Conservation (phyloP, 2,797 vertebrate species). For the Apogon talboti region DNA sequence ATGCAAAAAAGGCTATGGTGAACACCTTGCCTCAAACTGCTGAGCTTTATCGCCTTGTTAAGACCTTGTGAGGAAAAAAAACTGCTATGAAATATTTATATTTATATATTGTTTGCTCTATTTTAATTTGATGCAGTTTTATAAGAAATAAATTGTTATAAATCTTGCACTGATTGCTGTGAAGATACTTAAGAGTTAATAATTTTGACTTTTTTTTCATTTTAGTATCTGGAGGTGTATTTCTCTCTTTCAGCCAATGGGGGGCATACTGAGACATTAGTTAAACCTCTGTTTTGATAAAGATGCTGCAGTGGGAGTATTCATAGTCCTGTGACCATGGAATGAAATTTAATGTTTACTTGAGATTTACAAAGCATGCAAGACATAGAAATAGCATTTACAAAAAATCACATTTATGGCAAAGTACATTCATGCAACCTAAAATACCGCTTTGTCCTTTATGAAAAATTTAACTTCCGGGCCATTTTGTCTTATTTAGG, state of each 20-base stretch:
- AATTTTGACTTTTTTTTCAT: no score
- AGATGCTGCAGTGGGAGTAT: slow-evolving; percentile 28
- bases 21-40: slow-evolving; percentile 22
- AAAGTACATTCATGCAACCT: slow-evolving; percentile 22
- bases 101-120: slow-evolving; percentile 74
- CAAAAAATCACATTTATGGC: slow-evolving; percentile 36
- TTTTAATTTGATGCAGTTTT: slow-evolving; percentile 77
- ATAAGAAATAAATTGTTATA: slow-evolving; percentile 78
- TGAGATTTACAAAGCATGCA: slow-evolving; percentile 29
- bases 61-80: slow-evolving; percentile 26
- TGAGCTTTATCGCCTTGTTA: slow-evolving; percentile 57
- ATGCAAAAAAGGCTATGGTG: slow-evolving; percentile 56
- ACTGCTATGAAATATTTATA: slow-evolving; percentile 70
- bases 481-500: slow-evolving; percentile 55
- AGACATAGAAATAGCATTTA: slow-evolving; percentile 18
- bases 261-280: slow-evolving; percentile 55
- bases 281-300: slow-evolving; percentile 23
- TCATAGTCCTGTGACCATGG: slow-evolving; percentile 18
- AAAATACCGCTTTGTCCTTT: slow-evolving; percentile 48
- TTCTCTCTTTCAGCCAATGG: slow-evolving; percentile 62
- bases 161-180: slow-evolving; percentile 48
- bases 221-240: slow-evolving; percentile 21
- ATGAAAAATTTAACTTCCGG: slow-evolving; percentile 26
- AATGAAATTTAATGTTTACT: slow-evolving; percentile 46
- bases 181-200: slow-evolving; percentile 13